phyloP scores from a whole-genome alignment of 1,140 invertebrate genomes.

The Euura lappo region DNA sequence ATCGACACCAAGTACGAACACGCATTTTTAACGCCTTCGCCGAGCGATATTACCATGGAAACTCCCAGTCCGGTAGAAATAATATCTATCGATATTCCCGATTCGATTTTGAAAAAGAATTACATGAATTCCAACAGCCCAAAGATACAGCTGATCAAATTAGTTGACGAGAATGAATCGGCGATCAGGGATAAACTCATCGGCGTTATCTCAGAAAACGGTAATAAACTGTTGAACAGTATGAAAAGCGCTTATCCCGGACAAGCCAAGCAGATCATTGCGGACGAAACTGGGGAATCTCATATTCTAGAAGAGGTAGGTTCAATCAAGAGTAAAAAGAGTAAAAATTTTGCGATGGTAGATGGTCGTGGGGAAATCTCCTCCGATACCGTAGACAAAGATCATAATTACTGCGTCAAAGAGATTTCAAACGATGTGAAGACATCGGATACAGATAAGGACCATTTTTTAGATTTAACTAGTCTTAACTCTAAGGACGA shows the following conservation, averaged over 20 bases:
- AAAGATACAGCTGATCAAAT: slow-evolving; percentile 24
- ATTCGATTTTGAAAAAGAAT: slow-evolving; percentile 56
- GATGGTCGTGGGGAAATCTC: not conserved
- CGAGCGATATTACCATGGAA: slow-evolving; percentile 63
- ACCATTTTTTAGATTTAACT: not conserved
- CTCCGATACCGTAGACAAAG: not conserved
- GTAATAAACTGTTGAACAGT: slow-evolving; percentile 46
- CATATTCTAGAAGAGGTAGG: slow-evolving; percentile 61
- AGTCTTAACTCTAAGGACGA: not conserved
- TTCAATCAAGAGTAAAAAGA: slow-evolving; percentile 42
- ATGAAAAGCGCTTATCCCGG: slow-evolving; percentile 55
- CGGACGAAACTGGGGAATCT: slow-evolving; percentile 55
- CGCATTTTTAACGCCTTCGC: slow-evolving; percentile 62
- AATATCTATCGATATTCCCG: slow-evolving; percentile 57
- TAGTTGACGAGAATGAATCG: slow-evolving; percentile 39
- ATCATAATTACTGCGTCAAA: not conserved
- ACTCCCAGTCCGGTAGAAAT: slow-evolving; percentile 58
- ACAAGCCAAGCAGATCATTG: slow-evolving; percentile 63
- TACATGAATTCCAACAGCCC: slow-evolving; percentile 39
- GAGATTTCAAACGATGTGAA: not conserved
- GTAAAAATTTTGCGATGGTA: not conserved
- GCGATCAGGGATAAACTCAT: slow-evolving; percentile 44
- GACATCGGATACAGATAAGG: too few relatives aligned
- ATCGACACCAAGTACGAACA: slow-evolving; percentile 49
- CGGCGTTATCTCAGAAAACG: slow-evolving; percentile 39